These are phyloP conservation scores for Holothuria leucospilota DNA, from an alignment of 53 echinoderm and acorn worm genomes.

Conservation along the genomic window DNA sequence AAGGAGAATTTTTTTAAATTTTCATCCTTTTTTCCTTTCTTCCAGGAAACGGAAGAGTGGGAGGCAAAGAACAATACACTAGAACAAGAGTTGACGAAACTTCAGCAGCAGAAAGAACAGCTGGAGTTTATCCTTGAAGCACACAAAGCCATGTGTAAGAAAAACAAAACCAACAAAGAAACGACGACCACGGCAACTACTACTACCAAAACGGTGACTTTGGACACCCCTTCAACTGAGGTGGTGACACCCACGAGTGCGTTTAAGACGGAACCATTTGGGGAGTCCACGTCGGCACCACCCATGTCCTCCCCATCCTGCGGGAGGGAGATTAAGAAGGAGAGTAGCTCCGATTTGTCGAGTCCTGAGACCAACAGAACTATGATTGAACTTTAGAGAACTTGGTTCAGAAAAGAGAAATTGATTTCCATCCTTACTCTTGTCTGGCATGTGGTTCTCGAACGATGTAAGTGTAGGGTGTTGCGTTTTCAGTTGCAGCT, in stretches of 20 bases:
- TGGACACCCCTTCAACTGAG: conserved; percentile 93
- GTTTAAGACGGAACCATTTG: conserved; percentile 70
- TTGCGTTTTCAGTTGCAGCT: conserved; percentile 37
- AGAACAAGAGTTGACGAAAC: conserved; percentile 90
- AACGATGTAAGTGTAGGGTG: too few relatives aligned
- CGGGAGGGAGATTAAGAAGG: conserved; percentile 37
- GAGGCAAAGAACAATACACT: conserved; percentile 92
- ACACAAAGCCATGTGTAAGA: conserved; percentile 96
- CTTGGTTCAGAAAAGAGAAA: neutral
- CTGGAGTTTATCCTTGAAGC: conserved; percentile 97
- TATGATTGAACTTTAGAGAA: conserved; percentile 79
- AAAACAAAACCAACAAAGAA: conserved; percentile 36
- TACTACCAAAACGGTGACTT: conserved; percentile 53
- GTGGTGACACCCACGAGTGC: conserved; percentile 95
- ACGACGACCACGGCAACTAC: conserved; percentile 39
- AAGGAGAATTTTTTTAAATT: neutral
- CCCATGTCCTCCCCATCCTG: conserved; percentile 32
- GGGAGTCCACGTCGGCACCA: conserved; percentile 43
- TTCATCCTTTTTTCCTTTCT: neutral
- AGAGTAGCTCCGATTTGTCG: conserved; percentile 79
- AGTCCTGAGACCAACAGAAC: conserved; percentile 88
- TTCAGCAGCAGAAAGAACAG: conserved; percentile 98
- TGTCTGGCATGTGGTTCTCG: too few relatives aligned
- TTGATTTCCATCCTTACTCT: neutral
- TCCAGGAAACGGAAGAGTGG: conserved; percentile 98